Evolutionary conservation across 2,888 invertebrate genomes (phyloP).

Genomic region (Chorisops tibialis): DNA sequence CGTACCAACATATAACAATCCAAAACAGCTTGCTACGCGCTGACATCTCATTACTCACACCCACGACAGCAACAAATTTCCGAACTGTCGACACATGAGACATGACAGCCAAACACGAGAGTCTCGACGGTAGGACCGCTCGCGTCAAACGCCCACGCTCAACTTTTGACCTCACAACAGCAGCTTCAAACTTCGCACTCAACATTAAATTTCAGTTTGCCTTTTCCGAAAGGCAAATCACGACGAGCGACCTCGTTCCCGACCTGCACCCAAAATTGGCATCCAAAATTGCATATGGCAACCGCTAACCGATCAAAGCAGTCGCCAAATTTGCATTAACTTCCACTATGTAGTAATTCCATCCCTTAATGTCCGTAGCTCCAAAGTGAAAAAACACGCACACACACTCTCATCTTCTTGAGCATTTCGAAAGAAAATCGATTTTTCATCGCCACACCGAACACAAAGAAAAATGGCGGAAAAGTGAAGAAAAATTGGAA

Average conservation of each 20-base stretch:
- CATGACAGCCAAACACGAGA: constrained; percentile 21
- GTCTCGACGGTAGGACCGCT: not conserved
- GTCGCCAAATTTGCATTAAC: not conserved
- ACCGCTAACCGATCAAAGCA: not conserved
- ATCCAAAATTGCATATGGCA: not conserved
- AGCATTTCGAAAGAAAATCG: constrained; percentile 23
- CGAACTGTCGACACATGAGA: constrained; percentile 28
- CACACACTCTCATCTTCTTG: not conserved
- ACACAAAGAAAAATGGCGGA: constrained; percentile 12
- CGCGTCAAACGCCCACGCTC: too few relatives aligned
- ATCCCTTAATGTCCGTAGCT: too few relatives aligned
- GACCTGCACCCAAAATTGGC: too few relatives aligned
- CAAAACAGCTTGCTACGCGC: constrained; percentile 12
- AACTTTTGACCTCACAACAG: too few relatives aligned
- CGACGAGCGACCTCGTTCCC: too few relatives aligned
- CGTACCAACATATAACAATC: too few relatives aligned
- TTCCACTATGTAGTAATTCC: too few relatives aligned
- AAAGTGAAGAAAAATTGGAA: constrained; percentile 14
- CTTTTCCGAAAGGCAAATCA: too few relatives aligned
- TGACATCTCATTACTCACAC: constrained; percentile 25
- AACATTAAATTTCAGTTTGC: too few relatives aligned
- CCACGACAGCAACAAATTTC: constrained; percentile 24
- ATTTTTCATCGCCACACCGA: constrained; percentile 16
- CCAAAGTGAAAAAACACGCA: not conserved
- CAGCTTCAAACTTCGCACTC: too few relatives aligned